Percentiles rank a stretch among this genome's conserved stretches.
phyloP scores from a whole-genome alignment of 2,888 invertebrate genomes.

The Tetramorium bicarinatum region DNA sequence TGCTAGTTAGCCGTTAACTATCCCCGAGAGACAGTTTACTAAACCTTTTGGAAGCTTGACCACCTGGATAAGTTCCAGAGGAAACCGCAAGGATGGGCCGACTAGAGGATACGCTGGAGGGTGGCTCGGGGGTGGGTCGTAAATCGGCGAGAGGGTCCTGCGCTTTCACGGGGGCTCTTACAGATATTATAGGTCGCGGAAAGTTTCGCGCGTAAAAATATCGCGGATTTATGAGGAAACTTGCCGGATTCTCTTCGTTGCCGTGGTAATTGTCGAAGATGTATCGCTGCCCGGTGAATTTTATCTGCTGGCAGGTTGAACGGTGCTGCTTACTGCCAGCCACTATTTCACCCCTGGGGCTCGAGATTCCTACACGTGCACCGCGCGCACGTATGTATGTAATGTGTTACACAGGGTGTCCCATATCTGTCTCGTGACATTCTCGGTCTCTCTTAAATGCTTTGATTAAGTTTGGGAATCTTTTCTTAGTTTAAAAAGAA shows the following conservation, averaged over 20 bases:
- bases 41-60: conserved; percentile 72
- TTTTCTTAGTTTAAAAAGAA: background rate
- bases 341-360: conserved; percentile 69
- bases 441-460: background rate
- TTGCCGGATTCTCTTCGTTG: conserved; percentile 75
- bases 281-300: conserved; percentile 78
- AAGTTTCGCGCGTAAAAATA: conserved; percentile 82
- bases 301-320: conserved; percentile 73
- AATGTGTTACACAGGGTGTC: conserved; percentile 10
- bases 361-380: conserved; percentile 58
- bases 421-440: background rate
- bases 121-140: conserved; percentile 62
- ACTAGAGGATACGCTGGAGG: conserved; percentile 56
- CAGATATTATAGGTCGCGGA: conserved; percentile 76
- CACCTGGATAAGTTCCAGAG: conserved; percentile 72
- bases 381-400: background rate
- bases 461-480: background rate
- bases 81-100: conserved; percentile 66
- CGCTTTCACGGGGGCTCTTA: conserved; percentile 67
- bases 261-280: conserved; percentile 81
- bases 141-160: conserved; percentile 69
- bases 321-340: conserved; percentile 50
- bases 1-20: conserved; percentile 53
- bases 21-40: conserved; percentile 60
- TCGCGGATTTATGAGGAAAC: conserved; percentile 81